phyloP scores from a whole-genome alignment of 2,797 vertebrate genomes.

The Lacerta bilineata region DNA sequence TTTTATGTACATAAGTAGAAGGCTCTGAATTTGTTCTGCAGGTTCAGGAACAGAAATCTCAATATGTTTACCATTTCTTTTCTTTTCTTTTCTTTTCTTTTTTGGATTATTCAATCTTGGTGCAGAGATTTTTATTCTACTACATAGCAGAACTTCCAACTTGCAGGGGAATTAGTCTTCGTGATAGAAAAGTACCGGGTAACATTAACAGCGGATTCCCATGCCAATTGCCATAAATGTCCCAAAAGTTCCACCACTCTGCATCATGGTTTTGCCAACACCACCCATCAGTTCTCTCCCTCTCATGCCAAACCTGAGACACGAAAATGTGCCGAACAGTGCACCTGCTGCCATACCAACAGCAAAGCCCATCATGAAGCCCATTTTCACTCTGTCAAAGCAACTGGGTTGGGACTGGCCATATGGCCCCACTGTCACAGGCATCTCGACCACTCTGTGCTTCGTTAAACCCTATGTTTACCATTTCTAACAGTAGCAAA shows the following conservation, averaged over 20 bases:
- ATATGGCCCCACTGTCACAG: conserved; percentile 93
- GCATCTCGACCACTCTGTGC: conserved; percentile 84
- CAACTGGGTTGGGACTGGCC: conserved; percentile 95
- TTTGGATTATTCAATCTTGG: no score
- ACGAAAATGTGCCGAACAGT: conserved; percentile 97
- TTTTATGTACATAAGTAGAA: neutral
- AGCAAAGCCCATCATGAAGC: conserved; percentile 98
- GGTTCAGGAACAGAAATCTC: neutral
- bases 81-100: no score
- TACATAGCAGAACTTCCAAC: no score
- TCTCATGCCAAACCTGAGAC: conserved; percentile 85
- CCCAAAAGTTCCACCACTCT: no score
- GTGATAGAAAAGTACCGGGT: no score
- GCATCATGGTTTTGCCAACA: no score
- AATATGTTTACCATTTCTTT: neutral
- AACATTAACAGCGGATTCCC: no score
- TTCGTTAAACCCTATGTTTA: neutral
- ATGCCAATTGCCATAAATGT: no score
- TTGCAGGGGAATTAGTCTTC: no score
- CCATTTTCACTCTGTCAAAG: conserved; percentile 96
- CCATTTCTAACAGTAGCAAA: neutral
- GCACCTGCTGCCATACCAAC: conserved; percentile 97
- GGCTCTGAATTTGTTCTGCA: neutral
- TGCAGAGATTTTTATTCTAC: no score
- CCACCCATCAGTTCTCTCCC: no score